Evolutionary conservation across 2,888 invertebrate genomes (phyloP), one percentile per base, ranked within the genome.

Genomic region (Eulithis testata): DNA sequence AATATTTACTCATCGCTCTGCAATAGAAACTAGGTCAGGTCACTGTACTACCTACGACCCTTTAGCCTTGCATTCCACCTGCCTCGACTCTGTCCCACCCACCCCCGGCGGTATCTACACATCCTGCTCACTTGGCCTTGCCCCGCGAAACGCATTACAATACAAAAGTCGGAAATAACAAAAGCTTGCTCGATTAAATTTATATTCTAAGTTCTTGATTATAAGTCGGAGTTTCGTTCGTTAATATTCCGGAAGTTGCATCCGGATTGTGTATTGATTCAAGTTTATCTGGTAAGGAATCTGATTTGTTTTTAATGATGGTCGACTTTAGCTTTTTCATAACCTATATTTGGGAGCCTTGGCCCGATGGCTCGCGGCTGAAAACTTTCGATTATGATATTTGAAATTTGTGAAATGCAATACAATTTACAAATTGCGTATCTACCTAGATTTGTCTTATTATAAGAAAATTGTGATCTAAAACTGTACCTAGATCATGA

Each of bases 21-120:
- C 91, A 90, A 75, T 85, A 74, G 72, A 82, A 92, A 88, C 82
- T 92, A 74, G 92, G 92, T 88, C 91, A 91, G 91, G 91, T 89
- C 91, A 87, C 80, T 90, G 91, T 85, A 87, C 86, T 85, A 85
- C 90, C 89, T 89, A 89, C 82, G 90, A 90, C 86, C 90, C 80
- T 80, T 74, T 85, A 88, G 87, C 89, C 90, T 88, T 91, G 91
- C 91, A 91, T 87, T 88, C 86, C 81, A 73, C 80, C 72, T 73
- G 62, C 73, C 69, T 79, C 76, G 69, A 83, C 85, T 71, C 79
- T 73, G 73, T 84, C 80, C 45, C 69, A 69, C 84, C 50, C 73
- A 59, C 60, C 65, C 67, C 63, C 71, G 58, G 63, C 58, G 65
- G 45, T 59, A 73, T 85, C 76, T 68, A 67, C 60, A 77, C 76